These are phyloP conservation scores for Halocynthia aurantium DNA, from an alignment of 23 tunicate genomes.

Conservation along the genomic window DNA sequence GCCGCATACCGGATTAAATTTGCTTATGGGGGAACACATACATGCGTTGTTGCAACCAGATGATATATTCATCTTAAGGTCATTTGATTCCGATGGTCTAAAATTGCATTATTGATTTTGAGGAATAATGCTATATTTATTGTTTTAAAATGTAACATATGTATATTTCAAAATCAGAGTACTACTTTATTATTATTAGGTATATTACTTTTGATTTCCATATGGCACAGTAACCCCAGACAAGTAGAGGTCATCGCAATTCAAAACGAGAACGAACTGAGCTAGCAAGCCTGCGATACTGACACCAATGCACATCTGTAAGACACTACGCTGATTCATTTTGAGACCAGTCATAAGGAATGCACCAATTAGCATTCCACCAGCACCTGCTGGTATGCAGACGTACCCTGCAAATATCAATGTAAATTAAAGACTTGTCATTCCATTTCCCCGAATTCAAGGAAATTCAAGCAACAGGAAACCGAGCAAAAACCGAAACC, in stretches of 20 bases:
- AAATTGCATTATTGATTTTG: not conserved
- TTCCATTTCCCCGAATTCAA: no score
- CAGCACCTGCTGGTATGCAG: slow-evolving; percentile 73
- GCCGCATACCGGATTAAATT: slow-evolving; percentile 76
- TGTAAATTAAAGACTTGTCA: not conserved
- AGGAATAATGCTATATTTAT: not conserved
- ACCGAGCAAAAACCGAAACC: no score
- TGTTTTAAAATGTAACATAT: not conserved
- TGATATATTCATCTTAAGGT: not conserved
- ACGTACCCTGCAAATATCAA: slow-evolving; percentile 34
- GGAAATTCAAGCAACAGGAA: no score
- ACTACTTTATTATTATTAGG: not conserved
- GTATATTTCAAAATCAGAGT: not conserved
- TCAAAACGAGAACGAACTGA: slow-evolving; percentile 47
- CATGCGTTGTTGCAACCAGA: slow-evolving; percentile 44
- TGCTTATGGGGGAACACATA: slow-evolving; percentile 7
- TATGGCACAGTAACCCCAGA: slow-evolving; percentile 82
- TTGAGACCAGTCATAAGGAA: slow-evolving; percentile 67
- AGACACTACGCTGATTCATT: slow-evolving; percentile 33
- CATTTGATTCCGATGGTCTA: not conserved
- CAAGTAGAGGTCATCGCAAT: slow-evolving; percentile 54
- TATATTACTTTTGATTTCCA: slow-evolving; percentile 5
- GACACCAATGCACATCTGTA: slow-evolving; percentile 64
- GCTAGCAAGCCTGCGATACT: slow-evolving; percentile 50
- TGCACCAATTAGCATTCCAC: slow-evolving; percentile 69